Evolutionary conservation across 2,797 vertebrate genomes (phyloP).

Genomic region (Pipistrellus nathusii): DNA sequence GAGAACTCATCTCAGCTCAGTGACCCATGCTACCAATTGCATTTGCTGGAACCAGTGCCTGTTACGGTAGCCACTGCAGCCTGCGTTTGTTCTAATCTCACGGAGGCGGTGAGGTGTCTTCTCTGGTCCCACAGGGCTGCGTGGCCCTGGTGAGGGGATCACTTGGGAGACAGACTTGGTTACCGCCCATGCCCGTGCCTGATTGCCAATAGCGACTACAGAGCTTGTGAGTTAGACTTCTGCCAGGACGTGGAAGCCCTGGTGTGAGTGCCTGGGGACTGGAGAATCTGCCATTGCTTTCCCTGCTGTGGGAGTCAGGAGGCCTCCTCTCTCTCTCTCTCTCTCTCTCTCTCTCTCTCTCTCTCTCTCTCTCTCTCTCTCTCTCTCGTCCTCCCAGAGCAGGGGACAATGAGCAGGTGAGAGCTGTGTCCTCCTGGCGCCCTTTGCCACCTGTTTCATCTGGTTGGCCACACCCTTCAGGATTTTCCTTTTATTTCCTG

Average conservation of each 20-base stretch:
- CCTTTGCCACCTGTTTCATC: neutral
- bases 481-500: neutral
- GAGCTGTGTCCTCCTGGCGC: neutral
- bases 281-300: neutral
- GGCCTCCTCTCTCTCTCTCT: no score
- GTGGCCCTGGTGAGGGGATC: neutral
- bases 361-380: no score
- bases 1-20: neutral
- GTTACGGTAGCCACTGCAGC: neutral
- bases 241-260: neutral
- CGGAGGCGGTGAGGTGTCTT: neutral
- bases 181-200: neutral
- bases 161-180: neutral
- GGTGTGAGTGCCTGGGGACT: neutral
- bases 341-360: neutral
- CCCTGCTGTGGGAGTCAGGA: fast-evolving
- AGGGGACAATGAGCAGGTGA: neutral
- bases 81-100: neutral
- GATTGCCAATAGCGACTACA: neutral
- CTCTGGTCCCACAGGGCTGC: neutral
- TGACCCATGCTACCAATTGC: neutral
- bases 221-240: neutral
- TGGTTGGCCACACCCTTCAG: no score
- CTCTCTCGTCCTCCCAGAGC: neutral
- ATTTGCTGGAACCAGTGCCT: neutral